Base-by-base conservation (phyloP, 2,113 vertebrate genomes). In the Hoplias malabaricus region DNA sequence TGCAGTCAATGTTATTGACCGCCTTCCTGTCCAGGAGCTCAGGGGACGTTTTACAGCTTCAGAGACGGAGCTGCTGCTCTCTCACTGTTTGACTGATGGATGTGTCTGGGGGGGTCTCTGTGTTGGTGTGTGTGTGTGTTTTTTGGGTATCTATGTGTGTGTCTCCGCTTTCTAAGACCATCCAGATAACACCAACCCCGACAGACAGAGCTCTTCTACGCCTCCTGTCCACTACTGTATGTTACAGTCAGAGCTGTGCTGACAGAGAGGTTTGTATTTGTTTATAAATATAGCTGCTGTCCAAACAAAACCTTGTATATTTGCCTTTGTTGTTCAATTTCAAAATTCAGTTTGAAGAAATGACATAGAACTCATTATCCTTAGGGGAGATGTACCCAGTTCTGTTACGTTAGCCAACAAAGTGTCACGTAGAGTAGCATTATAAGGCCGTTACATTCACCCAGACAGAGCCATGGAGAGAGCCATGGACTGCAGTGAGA, bases 1-100 rank as follows among this genome's bases (percentile, higher is more conserved):
- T 36, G 43, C 71, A 54, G 73, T 68, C 77, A 38, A 63, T 73
- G 53, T 43, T 73, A 80, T 83, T 69, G 77, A 80, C 62, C 13
- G 8, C 31, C n/a, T 19, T 19, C 65, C 38, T 67, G 53, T 46
- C 27, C 48, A 70, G 33, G 53, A 74, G 63, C 62, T 27, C 40
- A 23, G 56, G 42, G 56, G 46, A 57, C 29, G 66, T 73, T 76
- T 72, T 21, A 38, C 69, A 73, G 77, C 38, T 23, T 79, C 54
- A 53, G 40, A 36, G 65, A 53, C 14, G 1, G 25, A 27, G 38
- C 27, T 59, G 16, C 43, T 48, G 62, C 43, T 11, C n/a, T 69
- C 36, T 54, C 48, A 66, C 73, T 72, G 36, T 43, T 73, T 63
- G 56, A 16, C 48, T 34, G 46, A 62, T 31, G 54, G 42, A 69